phyloP scores from a whole-genome alignment of 2,888 invertebrate genomes.

The Rhagonycha fulva region DNA sequence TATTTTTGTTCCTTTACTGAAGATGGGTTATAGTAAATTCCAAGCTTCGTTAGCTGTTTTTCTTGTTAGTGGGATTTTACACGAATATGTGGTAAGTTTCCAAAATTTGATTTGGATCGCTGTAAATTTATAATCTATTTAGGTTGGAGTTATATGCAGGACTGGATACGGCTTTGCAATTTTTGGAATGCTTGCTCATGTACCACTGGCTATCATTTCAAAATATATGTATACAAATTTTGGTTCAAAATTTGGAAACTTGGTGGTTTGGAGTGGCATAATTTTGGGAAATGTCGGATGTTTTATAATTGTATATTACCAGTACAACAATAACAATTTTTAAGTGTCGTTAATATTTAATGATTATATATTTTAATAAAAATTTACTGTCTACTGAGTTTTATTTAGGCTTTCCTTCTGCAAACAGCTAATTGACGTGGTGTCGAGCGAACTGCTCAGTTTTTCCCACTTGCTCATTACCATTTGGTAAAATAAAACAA shows the following conservation, averaged over 20 bases:
- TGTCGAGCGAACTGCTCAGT: too few species aligned
- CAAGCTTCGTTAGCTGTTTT: neutral
- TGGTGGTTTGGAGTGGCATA: constrained; percentile 2
- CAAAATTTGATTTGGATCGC: neutral
- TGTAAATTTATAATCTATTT: neutral
- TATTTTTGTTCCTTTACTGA: constrained; percentile 5
- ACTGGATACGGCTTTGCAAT: constrained; percentile 3
- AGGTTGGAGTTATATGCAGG: constrained; percentile 6
- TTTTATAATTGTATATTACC: constrained; percentile 3
- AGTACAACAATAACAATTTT: neutral
- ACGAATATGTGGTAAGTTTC: constrained; percentile 13
- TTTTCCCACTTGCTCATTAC: too few species aligned
- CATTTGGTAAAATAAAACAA: too few species aligned
- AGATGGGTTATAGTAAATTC: constrained; percentile 4
- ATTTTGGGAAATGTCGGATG: neutral
- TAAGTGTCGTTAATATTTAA: neutral
- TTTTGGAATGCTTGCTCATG: constrained; percentile 5
- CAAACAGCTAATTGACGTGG: too few species aligned
- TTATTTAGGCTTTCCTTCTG: too few species aligned
- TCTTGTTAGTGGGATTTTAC: constrained; percentile 11
- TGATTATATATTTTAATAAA: neutral
- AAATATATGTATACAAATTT: neutral
- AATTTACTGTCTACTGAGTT: neutral
- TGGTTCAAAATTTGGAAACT: constrained; percentile 4
- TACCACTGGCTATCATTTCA: constrained; percentile 3